Evolutionary conservation across 2,888 invertebrate species (phyloP), one percentile per base, ranked within the genome.

Genomic region (Limnephilus rhombicus): DNA sequence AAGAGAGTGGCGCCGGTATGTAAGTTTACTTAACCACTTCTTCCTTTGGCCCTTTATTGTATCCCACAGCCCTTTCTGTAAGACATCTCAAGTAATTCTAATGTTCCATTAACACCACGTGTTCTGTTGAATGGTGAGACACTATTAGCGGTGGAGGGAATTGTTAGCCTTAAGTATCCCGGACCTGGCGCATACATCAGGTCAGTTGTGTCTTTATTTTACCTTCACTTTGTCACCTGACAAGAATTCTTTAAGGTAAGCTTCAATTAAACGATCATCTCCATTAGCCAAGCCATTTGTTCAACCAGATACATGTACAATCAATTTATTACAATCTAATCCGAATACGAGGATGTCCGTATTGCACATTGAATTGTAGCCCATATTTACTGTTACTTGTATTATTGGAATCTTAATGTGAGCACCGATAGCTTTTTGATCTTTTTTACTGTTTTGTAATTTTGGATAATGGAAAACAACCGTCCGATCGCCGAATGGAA

Each of bases 91-190:
- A 68, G 85, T 85, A 85, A 68, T 68, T 68, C 68, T n/a, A 68
- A 68, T 85, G 80, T 92, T 45, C 88, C 82, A 90, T 91, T 92
- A 92, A 92, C 92, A 92, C 91, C 91, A 86, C 85, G 89, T 90
- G 87, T 91, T 89, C 68, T 68, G 68, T 68, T 91, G 68, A 81
- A 90, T 80, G 90, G 90, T 90, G 91, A 89, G 37, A 91, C 92
- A 93, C 92, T 92, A 87, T 92, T 93, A 93, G 93, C 89, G 93
- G 93, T 93, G 93, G 93, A 93, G 93, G 93, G 93, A 93, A 87
- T 90, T 90, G 90, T 89, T 91, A 45, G 82, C 85, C 89, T 80
- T 93, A 92, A 92, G 90, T 92, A 80, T 85, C 83, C 90, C 68
- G 83, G 92, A 91, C 91, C 91, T 93, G 93, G 93, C 92, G 92